Evolutionary conservation across 2,113 vertebrate genomes (phyloP).

Genomic region (Syrrhaptes paradoxus): DNA sequence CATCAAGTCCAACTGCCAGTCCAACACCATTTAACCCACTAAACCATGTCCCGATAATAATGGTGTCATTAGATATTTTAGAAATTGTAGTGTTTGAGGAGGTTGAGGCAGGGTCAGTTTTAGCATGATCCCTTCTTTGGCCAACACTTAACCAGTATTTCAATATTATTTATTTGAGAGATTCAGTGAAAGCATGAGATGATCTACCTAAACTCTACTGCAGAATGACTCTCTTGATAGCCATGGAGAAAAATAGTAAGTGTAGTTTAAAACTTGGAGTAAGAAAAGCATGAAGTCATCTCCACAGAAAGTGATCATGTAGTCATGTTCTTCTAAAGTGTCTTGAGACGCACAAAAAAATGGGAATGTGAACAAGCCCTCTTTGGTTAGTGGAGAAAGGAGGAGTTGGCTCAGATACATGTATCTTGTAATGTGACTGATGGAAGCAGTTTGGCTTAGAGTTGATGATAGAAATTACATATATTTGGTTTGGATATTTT

Average conservation of each 20-base stretch:
- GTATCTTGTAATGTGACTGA: not conserved
- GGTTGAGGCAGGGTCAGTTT: not conserved
- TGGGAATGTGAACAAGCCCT: not conserved
- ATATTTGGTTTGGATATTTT: not conserved
- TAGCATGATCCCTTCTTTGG: accelerated
- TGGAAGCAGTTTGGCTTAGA: not conserved
- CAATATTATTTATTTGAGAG: not conserved
- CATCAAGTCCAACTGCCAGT: no score
- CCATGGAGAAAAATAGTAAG: not conserved
- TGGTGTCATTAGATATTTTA: not conserved
- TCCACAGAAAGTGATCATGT: not conserved
- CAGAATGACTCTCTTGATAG: not conserved
- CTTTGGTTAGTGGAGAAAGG: not conserved
- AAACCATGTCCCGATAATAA: not conserved
- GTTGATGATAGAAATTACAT: not conserved
- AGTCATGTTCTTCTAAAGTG: not conserved
- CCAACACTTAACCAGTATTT: not conserved
- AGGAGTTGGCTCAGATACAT: not conserved
- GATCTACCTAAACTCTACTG: not conserved
- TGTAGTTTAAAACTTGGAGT: not conserved
- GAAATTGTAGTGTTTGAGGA: not conserved
- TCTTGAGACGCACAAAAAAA: not conserved
- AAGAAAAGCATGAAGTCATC: not conserved
- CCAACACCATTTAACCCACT: no score
- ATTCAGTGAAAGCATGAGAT: not conserved